Evolutionary conservation across 2,797 vertebrate species (phyloP).

Genomic region (Oryzias sinensis): DNA sequence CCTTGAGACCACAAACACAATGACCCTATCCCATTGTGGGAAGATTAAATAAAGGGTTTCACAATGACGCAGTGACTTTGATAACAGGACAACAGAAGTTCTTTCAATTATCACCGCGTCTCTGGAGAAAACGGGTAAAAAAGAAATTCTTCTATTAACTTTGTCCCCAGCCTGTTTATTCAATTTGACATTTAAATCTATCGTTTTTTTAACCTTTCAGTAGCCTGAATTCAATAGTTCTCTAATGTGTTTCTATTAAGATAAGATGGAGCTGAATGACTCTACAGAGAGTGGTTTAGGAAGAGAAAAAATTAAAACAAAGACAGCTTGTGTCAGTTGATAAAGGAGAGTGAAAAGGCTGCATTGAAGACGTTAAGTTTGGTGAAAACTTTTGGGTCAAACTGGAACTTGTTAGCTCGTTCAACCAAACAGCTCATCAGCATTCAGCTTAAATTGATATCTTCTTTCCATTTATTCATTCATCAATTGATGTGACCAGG

Average conservation of each 20-base stretch:
- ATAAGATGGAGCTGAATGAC: constrained; percentile 35
- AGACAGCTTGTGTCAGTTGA: constrained; percentile 17
- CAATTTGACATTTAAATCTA: constrained; percentile 60
- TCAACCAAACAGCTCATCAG: not conserved
- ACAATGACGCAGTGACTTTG: constrained; percentile 51
- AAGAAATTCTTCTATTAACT: constrained; percentile 54
- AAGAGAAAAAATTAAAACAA: constrained; percentile 19
- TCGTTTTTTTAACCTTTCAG: constrained; percentile 35
- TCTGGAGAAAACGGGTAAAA: constrained; percentile 50
- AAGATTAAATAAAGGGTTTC: constrained; percentile 52
- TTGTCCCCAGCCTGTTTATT: constrained; percentile 50
- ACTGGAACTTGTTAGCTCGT: not conserved
- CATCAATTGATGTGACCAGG: not conserved
- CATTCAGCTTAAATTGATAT: not conserved
- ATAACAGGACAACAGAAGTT: constrained; percentile 50
- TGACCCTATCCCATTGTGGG: constrained; percentile 42
- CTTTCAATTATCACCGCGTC: constrained; percentile 59
- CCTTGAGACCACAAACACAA: constrained; percentile 33
- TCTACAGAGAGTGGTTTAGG: constrained; percentile 11
- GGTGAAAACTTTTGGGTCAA: not conserved
- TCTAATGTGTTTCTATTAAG: constrained; percentile 24
- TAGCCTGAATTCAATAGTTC: constrained; percentile 41
- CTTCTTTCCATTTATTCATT: not conserved
- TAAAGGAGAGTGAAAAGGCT: constrained; percentile 1
- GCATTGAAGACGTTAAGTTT: not conserved